These are phyloP conservation scores for Oryctolagus cuniculus DNA, from an alignment of 2,113 vertebrate genomes.

Conservation along the genomic window mOryCun1.1 NC_091432.1:122187001-122187500, in stretches of 20 bases:
- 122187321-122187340: neutral
- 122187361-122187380: slow-evolving; percentile 42
- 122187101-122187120: neutral
- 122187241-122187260: neutral
- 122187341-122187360: slow-evolving; percentile 44
- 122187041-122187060: slow-evolving; percentile 3
- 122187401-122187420: neutral
- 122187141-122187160: slow-evolving; percentile 7
- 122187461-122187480: slow-evolving; percentile 83
- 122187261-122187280: neutral
- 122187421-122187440: neutral
- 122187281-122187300: too few relatives aligned
- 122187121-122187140: neutral
- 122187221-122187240: neutral
- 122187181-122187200: neutral
- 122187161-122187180: neutral
- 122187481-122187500: slow-evolving; percentile 82
- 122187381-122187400: neutral
- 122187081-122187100: slow-evolving; percentile 18
- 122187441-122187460: slow-evolving; percentile 42
- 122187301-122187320: neutral
- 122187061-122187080: neutral
- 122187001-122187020: slow-evolving; percentile 59
- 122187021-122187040: slow-evolving; percentile 35
- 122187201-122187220: neutral